Percentiles rank a stretch among this genome's conserved stretches.
Evolutionary conservation across 1,140 invertebrate genomes (phyloP).

Genomic region (Zaprionus nigranus): DNA sequence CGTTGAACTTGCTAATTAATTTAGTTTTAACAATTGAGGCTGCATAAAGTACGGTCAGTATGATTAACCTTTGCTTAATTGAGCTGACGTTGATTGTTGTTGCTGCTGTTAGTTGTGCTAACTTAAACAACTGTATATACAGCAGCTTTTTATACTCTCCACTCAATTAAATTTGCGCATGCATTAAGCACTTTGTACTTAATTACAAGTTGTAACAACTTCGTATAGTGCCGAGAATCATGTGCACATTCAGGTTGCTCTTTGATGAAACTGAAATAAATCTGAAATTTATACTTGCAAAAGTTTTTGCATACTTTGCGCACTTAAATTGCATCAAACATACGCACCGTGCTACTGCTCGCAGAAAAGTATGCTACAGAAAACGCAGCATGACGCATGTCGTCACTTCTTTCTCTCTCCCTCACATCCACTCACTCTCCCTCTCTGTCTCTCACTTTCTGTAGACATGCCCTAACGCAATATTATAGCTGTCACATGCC

Average conservation of each 20-base stretch:
- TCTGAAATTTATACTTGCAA: slow-evolving; percentile 6
- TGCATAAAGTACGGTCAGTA: background rate
- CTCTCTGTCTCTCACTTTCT: background rate
- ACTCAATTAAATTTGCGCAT: background rate
- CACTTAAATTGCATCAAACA: slow-evolving; percentile 25
- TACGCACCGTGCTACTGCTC: slow-evolving; percentile 18
- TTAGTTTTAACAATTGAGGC: slow-evolving; percentile 36
- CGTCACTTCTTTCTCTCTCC: background rate
- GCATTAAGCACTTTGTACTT: background rate
- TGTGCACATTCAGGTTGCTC: background rate
- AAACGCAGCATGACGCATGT: slow-evolving; percentile 28
- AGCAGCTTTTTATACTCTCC: background rate
- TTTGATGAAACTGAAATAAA: background rate
- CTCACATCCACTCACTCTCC: no score
- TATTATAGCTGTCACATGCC: slow-evolving; percentile 32
- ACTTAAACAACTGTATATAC: background rate
- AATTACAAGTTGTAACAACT: background rate
- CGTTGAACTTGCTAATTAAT: slow-evolving; percentile 57
- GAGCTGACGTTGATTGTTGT: background rate
- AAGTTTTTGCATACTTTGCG: slow-evolving; percentile 1
- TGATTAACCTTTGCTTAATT: slow-evolving; percentile 30
- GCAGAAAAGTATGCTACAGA: slow-evolving; percentile 14
- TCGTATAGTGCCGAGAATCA: background rate
- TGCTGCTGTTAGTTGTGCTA: background rate
- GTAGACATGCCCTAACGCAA: background rate